phyloP scores from a whole-genome alignment of 1,140 invertebrate genomes.

The Diorhabda carinulata region DNA sequence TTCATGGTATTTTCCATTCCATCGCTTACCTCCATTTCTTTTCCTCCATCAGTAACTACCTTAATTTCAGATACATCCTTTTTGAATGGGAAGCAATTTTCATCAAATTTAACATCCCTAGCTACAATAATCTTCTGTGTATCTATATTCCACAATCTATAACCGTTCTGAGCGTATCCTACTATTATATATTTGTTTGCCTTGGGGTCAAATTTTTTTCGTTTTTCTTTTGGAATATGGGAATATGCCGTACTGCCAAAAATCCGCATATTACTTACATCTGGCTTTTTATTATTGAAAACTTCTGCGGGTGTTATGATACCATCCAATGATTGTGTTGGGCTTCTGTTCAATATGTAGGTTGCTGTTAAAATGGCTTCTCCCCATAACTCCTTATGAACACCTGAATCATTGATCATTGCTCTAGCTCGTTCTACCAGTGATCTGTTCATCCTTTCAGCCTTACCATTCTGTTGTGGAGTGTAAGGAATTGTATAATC shows the following conservation, averaged over 20 bases:
- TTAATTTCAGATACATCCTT: conserved; percentile 12
- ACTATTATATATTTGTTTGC: conserved; percentile 31
- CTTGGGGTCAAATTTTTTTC: conserved; percentile 33
- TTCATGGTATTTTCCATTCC: conserved; percentile 6
- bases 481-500: conserved; percentile 44
- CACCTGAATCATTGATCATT: conserved; percentile 34
- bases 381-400: conserved; percentile 30
- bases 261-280: conserved; percentile 36
- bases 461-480: conserved; percentile 46
- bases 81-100: conserved; percentile 26
- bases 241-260: conserved; percentile 39
- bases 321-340: background rate
- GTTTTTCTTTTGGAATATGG: conserved; percentile 34
- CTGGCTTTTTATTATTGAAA: conserved; percentile 33
- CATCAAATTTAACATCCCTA: conserved; percentile 27
- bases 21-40: conserved; percentile 14
- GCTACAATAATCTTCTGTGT: conserved; percentile 23
- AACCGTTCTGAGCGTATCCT: conserved; percentile 26
- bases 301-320: conserved; percentile 21
- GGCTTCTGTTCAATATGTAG: background rate
- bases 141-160: conserved; percentile 24
- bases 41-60: conserved; percentile 4
- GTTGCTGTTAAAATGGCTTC: conserved; percentile 23
- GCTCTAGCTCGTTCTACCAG: conserved; percentile 47
- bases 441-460: conserved; percentile 43